Evolutionary conservation across 2,797 vertebrate species (phyloP).

Genomic region (Hydrocynus forskahlii): DNA sequence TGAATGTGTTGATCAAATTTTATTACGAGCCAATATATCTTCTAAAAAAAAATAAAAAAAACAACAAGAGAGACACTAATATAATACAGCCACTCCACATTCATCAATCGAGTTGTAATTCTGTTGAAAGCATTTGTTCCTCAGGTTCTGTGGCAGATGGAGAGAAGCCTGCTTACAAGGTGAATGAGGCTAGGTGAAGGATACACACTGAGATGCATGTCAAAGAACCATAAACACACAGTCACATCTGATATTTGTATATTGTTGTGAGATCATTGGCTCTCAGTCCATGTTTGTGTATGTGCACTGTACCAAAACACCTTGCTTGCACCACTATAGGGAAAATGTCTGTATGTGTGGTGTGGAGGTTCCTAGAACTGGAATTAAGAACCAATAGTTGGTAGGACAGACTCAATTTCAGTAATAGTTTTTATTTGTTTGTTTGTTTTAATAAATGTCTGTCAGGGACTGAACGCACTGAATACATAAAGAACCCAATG

Average conservation of each 20-base stretch:
- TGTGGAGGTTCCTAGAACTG: no score
- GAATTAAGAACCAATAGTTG: no score
- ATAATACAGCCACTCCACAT: conserved; percentile 78
- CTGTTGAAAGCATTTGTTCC: conserved; percentile 72
- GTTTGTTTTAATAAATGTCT: no score
- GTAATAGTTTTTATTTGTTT: no score
- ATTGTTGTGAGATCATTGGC: neutral
- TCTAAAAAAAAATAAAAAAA: conserved; percentile 78
- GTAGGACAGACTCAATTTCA: no score
- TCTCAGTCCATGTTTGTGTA: neutral
- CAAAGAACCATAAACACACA: neutral
- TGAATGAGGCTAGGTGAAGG: conserved; percentile 70
- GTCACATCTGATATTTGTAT: neutral
- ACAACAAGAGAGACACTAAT: conserved; percentile 68
- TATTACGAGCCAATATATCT: conserved; percentile 91
- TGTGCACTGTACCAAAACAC: no score
- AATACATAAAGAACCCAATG: no score
- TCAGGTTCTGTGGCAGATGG: conserved; percentile 36
- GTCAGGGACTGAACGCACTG: no score
- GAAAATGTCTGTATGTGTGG: no score
- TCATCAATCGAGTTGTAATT: conserved; percentile 78
- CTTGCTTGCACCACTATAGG: no score
- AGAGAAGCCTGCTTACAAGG: conserved; percentile 67
- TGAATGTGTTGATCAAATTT: conserved; percentile 94
- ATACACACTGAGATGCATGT: conserved; percentile 37